phyloP scores from a whole-genome alignment of 2,797 vertebrate species.

The Helarctos malayanus region DNA sequence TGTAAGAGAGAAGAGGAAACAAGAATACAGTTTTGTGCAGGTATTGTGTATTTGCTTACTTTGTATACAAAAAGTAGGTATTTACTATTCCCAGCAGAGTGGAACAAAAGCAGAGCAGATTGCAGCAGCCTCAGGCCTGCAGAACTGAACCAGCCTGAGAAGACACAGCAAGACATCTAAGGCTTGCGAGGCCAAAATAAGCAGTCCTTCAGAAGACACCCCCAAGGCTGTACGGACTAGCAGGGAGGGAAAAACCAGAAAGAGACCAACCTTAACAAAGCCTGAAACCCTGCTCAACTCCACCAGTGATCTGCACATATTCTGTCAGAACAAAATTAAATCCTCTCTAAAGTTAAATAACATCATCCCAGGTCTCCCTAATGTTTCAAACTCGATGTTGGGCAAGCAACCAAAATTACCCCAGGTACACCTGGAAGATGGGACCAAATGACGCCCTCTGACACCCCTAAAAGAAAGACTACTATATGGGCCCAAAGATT shows the following conservation, averaged over 20 bases:
- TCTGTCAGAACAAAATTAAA: background rate
- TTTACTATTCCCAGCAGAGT: background rate
- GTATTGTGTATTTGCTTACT: background rate
- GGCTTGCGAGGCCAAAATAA: background rate
- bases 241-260: background rate
- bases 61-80: background rate
- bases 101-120: background rate
- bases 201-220: background rate
- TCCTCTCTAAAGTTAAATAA: background rate
- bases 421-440: background rate
- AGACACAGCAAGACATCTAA: background rate
- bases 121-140: background rate
- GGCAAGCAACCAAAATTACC: background rate
- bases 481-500: background rate
- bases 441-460: background rate
- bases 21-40: background rate
- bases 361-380: background rate
- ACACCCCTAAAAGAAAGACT: background rate
- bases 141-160: background rate
- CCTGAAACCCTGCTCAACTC: background rate
- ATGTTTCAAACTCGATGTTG: background rate
- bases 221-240: background rate
- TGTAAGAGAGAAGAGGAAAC: background rate
- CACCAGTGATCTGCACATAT: background rate
- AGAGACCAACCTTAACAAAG: background rate